phyloP scores from a whole-genome alignment of 2,888 invertebrate species.

The Zhuqinia jingwanae region DNA sequence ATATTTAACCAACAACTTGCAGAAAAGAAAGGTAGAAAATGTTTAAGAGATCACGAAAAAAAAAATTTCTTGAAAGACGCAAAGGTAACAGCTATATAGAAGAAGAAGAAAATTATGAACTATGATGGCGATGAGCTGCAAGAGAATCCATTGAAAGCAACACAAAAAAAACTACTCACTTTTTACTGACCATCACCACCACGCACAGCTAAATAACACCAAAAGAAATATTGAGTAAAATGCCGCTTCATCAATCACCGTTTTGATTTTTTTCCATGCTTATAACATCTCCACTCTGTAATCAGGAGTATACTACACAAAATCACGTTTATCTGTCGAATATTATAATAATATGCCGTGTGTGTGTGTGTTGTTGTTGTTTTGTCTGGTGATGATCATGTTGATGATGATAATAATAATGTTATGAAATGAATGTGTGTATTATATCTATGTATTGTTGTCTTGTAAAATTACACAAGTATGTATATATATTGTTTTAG shows the following conservation, averaged over 20 bases:
- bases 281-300: constrained; percentile 55
- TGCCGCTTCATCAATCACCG: constrained; percentile 70
- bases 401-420: neutral
- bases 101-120: constrained; percentile 62
- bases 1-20: constrained; percentile 22
- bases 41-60: constrained; percentile 12
- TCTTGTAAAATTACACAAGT: constrained; percentile 35
- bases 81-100: no score
- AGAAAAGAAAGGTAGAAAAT: constrained; percentile 43
- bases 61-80: neutral
- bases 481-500: constrained; percentile 43
- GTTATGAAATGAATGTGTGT: constrained; percentile 1
- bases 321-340: constrained; percentile 68
- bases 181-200: neutral
- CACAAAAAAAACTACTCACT: constrained; percentile 21
- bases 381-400: constrained; percentile 14
- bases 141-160: constrained; percentile 56
- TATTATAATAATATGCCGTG: constrained; percentile 49
- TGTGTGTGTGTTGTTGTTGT: no score
- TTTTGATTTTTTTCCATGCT: constrained; percentile 21
- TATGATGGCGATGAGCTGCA: constrained; percentile 65
- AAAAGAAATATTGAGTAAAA: constrained; percentile 52
- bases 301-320: constrained; percentile 58
- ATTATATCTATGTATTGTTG: no score
- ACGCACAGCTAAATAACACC: neutral